These are phyloP conservation scores for Amphipoea oculea DNA, from an alignment of 2,888 invertebrate genomes.

Conservation along the genomic window DNA sequence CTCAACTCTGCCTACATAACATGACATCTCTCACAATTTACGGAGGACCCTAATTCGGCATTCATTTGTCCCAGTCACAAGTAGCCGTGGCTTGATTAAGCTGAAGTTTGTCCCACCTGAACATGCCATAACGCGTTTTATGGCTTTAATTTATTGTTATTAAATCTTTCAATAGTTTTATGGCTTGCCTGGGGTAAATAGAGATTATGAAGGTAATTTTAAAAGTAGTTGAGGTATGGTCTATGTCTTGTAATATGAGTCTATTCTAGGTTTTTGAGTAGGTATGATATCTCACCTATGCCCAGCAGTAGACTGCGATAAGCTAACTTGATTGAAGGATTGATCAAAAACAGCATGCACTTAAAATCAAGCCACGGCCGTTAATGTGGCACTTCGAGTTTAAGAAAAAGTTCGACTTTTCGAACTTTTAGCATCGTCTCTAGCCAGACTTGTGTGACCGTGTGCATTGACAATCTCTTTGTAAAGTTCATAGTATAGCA, in stretches of 20 bases:
- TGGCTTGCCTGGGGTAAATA: constrained; percentile 8
- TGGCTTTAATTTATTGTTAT: constrained; percentile 61
- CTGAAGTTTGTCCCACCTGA: constrained; percentile 58
- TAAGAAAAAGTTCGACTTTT: not conserved
- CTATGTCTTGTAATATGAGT: not conserved
- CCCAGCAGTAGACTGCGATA: not conserved
- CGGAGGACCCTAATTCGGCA: constrained; percentile 46
- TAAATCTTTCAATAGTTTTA: constrained; percentile 52
- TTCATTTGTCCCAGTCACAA: constrained; percentile 59
- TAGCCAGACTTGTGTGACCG: not conserved
- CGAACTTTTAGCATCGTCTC: not conserved
- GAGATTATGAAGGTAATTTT: constrained; percentile 37
- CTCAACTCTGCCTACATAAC: constrained; percentile 10
- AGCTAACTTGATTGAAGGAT: not conserved
- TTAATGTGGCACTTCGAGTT: not conserved
- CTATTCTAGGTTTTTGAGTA: not conserved
- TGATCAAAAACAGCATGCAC: not conserved
- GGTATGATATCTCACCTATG: not conserved
- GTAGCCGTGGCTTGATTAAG: constrained; percentile 62
- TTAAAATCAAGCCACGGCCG: not conserved
- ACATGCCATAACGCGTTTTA: constrained; percentile 60
- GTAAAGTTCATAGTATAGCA: not conserved
- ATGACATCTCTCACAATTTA: constrained; percentile 61
- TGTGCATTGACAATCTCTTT: not conserved
- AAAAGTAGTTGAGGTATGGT: constrained; percentile 2